These are phyloP conservation scores for Agrotis clavis DNA, from an alignment of 2,888 invertebrate genomes.

Conservation along the genomic window DNA sequence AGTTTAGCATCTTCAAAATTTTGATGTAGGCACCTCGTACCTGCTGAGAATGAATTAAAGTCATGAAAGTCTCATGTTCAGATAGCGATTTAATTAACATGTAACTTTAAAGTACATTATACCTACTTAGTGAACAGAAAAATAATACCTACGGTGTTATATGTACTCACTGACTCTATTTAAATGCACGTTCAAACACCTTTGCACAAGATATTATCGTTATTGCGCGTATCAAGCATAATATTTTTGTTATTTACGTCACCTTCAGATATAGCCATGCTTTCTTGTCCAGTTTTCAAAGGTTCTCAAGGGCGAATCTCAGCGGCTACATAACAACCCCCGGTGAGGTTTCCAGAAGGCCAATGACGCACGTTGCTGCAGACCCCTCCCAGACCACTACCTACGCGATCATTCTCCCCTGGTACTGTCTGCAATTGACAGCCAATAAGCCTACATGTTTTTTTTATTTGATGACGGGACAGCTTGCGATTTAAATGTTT, in stretches of 20 bases:
- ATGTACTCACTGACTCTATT: not conserved
- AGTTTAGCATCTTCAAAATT: not conserved
- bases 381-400: conserved; percentile 58
- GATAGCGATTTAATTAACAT: not conserved
- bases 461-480: conserved; percentile 27
- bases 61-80: not conserved
- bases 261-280: conserved; percentile 11
- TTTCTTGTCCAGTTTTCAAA: conserved; percentile 31
- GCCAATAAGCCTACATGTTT: conserved; percentile 69
- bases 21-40: not conserved
- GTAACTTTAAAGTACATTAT: conserved; percentile 1
- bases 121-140: no score
- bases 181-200: not conserved
- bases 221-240: conserved; percentile 17
- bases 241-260: conserved; percentile 30
- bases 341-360: conserved; percentile 59
- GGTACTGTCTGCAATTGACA: conserved; percentile 77
- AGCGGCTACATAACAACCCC: conserved; percentile 51
- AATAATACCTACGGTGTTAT: not conserved
- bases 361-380: conserved; percentile 71
- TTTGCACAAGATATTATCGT: conserved; percentile 12
- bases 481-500: conserved; percentile 17
- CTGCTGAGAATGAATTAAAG: not conserved
- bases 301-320: conserved; percentile 40
- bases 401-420: conserved; percentile 71